Evolutionary conservation across 2,113 vertebrate species (phyloP), one percentile per base, ranked within the genome.

Genomic region (Cephalopholis sonnerati): DNA sequence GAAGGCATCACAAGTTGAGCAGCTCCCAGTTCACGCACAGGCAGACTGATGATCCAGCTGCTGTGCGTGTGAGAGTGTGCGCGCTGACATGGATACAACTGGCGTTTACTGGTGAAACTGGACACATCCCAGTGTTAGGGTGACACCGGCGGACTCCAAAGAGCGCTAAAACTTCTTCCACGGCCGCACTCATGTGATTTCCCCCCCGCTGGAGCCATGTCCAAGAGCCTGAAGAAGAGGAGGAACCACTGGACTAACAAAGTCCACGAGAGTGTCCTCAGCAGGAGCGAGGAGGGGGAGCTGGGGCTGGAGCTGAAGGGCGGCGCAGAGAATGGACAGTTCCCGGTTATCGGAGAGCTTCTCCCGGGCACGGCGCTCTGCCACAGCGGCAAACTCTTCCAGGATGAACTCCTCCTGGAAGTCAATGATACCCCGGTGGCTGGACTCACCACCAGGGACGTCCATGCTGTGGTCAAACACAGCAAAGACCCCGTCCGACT

Each of bases 231-330:
- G 95, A 98, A 97, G 95, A 98, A 96, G 96, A 91, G 85, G 89
- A 98, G 97, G 95, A 97, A 95, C 96, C 98, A 99, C 97, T 99
- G 98, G 98, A 99, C 96, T 75, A 97, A 96, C 96, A 96, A 96
- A 95, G 98, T 99, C 95, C 97, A 97, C 29, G 98, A 99, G 94
- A 96, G 96, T 85, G 96, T 97, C 90, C 93, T 99, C 57, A 95
- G 94, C 91, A 96, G 97, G 96, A 95, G 94, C 91, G 89, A 92
- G 91, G 96, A 97, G 91, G 96, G 97, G 79, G 96, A 96, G 90
- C 95, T 97, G 87, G 96, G 96, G 91, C 97, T 98, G 93, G 96
- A 98, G 90, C 87, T 99, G 93, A 95, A 94, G 84, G 98, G 98
- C 91, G 98, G 98, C 79, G 98, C 98, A 63, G 98, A 99, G 96